These are phyloP conservation scores for Ahaetulla prasina DNA, from an alignment of 2,113 vertebrate genomes.

Conservation along the genomic window DNA sequence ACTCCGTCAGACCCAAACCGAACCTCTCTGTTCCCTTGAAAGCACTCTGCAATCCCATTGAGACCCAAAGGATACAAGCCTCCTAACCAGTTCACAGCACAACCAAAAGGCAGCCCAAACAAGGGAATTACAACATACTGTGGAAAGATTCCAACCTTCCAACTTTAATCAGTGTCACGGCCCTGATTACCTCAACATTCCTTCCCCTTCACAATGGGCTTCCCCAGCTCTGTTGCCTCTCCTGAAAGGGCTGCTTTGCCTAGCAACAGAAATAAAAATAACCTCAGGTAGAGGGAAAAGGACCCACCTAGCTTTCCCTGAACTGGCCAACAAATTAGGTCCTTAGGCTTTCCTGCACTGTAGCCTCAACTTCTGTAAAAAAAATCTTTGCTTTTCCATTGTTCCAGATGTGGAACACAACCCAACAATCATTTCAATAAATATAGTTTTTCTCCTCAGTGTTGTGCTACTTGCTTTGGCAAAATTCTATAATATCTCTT, in stretches of 20 bases:
- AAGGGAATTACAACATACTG: neutral
- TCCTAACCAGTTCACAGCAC: neutral
- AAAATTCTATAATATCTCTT: neutral
- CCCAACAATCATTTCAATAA: neutral
- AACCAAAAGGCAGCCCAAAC: neutral
- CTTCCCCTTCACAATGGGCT: no score
- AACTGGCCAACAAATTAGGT: neutral
- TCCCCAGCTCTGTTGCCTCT: neutral
- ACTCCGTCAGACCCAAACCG: neutral
- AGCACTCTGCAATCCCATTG: neutral
- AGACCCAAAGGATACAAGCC: neutral
- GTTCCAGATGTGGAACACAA: no score
- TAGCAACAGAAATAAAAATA: neutral
- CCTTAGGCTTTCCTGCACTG: neutral
- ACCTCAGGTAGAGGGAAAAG: neutral
- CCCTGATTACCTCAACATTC: neutral
- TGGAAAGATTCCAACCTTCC: neutral
- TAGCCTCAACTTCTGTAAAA: neutral
- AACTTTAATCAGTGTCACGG: neutral
- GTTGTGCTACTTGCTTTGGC: neutral
- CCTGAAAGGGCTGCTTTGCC: neutral
- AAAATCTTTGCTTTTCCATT: neutral
- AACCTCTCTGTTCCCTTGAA: neutral
- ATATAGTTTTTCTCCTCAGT: neutral
- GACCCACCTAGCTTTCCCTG: neutral